A percentile compares a stretch with the other conserved stretches of the same genome.
These are phyloP conservation scores for Cyprinella venusta DNA, from an alignment of 2,797 vertebrate genomes.

Conservation along the genomic window DNA sequence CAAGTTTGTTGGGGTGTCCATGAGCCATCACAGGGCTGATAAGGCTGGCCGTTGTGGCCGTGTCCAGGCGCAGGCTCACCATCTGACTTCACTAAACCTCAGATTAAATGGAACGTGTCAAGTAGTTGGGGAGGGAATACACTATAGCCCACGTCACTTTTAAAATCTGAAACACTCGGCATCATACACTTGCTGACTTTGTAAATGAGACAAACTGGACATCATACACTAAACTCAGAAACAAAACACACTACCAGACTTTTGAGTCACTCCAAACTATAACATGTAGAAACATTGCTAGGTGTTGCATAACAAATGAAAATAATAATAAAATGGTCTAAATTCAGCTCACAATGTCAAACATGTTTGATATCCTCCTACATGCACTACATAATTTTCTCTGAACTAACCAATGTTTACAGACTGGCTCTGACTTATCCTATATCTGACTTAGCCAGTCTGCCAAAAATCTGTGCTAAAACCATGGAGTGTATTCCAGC, in stretches of 20 bases:
- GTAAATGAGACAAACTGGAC: not conserved
- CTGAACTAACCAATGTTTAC: not conserved
- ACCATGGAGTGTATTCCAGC: not conserved
- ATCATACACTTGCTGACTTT: not conserved
- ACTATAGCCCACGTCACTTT: not conserved
- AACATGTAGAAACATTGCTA: not conserved
- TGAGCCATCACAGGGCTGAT: no score
- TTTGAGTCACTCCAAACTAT: not conserved
- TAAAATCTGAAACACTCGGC: not conserved
- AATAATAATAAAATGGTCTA: not conserved
- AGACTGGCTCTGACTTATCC: not conserved
- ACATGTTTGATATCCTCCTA: not conserved
- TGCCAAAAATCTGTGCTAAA: not conserved
- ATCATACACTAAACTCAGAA: not conserved
- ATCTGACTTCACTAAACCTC: no score
- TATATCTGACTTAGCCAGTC: not conserved
- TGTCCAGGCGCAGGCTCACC: no score
- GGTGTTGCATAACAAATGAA: not conserved
- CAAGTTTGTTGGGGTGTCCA: no score
- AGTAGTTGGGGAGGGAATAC: not conserved
- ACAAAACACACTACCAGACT: not conserved
- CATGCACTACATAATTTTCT: not conserved
- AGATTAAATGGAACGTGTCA: not conserved
- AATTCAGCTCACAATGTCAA: not conserved
- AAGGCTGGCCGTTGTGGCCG: no score